Evolutionary conservation across 2,797 vertebrate species (phyloP), one percentile per base, ranked within the genome.

Genomic region (Remorina albescens): DNA sequence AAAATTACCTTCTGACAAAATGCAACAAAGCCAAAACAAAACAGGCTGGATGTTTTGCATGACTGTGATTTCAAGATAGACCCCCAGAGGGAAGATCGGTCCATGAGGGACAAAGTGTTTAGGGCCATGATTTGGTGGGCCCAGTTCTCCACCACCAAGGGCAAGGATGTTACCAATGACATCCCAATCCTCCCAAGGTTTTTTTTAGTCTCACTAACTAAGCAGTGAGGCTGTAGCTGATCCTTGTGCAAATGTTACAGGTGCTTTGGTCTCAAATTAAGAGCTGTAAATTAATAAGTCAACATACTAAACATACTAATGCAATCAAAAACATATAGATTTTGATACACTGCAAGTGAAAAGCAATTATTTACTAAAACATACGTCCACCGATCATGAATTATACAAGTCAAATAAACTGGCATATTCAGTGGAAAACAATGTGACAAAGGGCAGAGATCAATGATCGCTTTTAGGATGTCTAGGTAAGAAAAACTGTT

Each of bases 251-350:
- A 42, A 84, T 61, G 67, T 67, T 62, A 80, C 2, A 71, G 78
- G 68, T 73, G 58, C 54, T 76, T 71, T 49, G 50, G 76, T 78
- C 50, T 74, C 86, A 74, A 71, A 85, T 69, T 55, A 74, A 71
- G 66, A 72, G 53, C 36, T 74, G 10, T n/a, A n/a, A n/a, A n/a
- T 56, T 57, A 4, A 46, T 28, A 68, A 8, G 37, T n/a, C 56
- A 21, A 25, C 7, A 23, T 36, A 46, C n/a, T 21, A 25, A 21
- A 25, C 7, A 23, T 36, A 46, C n/a, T 21, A 25, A 34, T 25
- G 41, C 12, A 59, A 59, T 30, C 1, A 16, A n/a, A 67, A 15
- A 13, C 25, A 65, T 61, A 41, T 8, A 32, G 16, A 5, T 25
- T 49, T 2, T 25, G 6, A 13, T 1, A 28, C 51, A 5, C 19